Evolutionary conservation across 2,888 invertebrate genomes (phyloP).

Genomic region (Scaeva pyrastri): DNA sequence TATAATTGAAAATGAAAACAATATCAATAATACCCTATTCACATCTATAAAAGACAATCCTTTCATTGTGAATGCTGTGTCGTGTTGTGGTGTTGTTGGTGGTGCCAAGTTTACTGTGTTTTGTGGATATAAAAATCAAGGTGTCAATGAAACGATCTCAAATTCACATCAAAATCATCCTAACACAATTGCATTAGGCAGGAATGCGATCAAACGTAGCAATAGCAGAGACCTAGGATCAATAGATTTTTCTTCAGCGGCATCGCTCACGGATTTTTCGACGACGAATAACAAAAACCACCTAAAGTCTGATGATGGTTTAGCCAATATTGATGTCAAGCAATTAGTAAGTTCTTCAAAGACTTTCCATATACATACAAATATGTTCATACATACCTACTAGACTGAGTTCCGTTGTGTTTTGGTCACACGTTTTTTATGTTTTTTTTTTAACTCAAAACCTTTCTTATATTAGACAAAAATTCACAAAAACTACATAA

Average conservation of each 20-base stretch:
- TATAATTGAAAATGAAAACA: conserved; percentile 41
- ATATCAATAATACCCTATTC: conserved; percentile 31
- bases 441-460: too few species aligned
- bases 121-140: conserved; percentile 12
- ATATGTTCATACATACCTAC: too few species aligned
- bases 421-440: too few species aligned
- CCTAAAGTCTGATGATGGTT: conserved; percentile 83
- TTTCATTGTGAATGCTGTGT: conserved; percentile 51
- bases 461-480: too few species aligned
- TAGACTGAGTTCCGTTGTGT: too few species aligned
- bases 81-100: conserved; percentile 1
- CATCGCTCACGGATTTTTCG: neutral
- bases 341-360: conserved; percentile 86
- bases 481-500: too few species aligned
- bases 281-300: neutral
- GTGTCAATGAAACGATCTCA: conserved; percentile 16
- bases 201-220: neutral
- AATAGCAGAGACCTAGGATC: neutral
- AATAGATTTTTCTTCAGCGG: neutral
- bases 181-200: neutral
- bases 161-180: neutral
- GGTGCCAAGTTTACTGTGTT: neutral
- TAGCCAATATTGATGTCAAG: conserved; percentile 87
- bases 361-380: neutral
- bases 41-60: conserved; percentile 63